Base-by-base conservation (phyloP, 2,888 invertebrate species). In the Hoplodrina blanda region DNA sequence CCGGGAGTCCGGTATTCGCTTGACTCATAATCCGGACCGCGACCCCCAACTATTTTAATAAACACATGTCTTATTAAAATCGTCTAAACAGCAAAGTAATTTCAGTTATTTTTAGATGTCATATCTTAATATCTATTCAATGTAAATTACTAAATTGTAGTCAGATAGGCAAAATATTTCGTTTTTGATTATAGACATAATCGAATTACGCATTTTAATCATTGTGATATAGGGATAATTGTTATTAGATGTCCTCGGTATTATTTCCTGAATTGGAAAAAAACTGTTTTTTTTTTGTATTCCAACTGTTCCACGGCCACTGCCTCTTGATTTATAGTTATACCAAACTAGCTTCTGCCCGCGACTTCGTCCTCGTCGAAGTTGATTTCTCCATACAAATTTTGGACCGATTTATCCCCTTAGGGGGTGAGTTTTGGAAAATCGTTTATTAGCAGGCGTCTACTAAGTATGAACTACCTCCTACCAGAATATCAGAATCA, bases 91-190 rank as follows among this genome's bases (percentile, higher is more conserved):
- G 13, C 20, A 2, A 46, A 55, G 11, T 69, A 50, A 52, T 62
- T 25, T 57, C 44, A 46, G 1, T 7, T 25, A 37, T 56, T 17
- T 71, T 0, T 13, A 52, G 10, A 56, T 44, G n/a, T 53, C 15
- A 13, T 41, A 63, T 72, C 44, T 25, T 56, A 46, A 71, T 63
- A 64, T 53, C 46, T 8, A 65, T 44, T 59, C n/a, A 33, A 73
- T 41, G 41, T 59, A 44, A 65, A 59, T 72, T 52, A 41, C 17
- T 55, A 44, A 65, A 59, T 72, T 52, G 41, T 46, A 20, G n/a
- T 41, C 10, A 41, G 53, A 49, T 25, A 54, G 17, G 15, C n/a
- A 50, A 59, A 54, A 41, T 50, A 20, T 17, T 37, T 59, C 20
- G 37, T 20, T 44, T 11, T 0, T 59, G 65, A 73, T 73, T 73